Evolutionary conservation across 2,888 invertebrate species (phyloP).

Genomic region (Oasisia sp.): DNA sequence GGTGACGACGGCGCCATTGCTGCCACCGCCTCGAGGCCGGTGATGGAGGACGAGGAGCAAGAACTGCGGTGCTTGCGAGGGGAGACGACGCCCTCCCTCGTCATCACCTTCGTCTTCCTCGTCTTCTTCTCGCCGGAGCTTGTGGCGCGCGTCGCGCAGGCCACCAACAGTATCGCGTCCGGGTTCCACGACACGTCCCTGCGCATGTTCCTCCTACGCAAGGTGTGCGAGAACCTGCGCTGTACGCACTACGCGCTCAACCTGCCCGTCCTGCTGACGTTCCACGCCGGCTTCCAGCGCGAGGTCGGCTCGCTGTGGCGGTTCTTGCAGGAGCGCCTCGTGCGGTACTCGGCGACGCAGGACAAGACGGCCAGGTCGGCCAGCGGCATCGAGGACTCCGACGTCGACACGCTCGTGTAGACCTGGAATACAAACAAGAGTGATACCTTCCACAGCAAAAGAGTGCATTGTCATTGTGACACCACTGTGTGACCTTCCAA

Average conservation of each 20-base stretch:
- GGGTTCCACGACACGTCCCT: not conserved
- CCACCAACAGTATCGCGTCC: not conserved
- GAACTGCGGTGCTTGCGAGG: not conserved
- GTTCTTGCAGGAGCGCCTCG: not conserved
- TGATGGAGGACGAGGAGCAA: not conserved
- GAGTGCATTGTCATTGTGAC: no score
- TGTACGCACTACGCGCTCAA: conserved; percentile 1
- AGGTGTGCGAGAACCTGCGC: conserved; percentile 5
- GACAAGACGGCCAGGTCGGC: not conserved
- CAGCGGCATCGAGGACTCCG: not conserved
- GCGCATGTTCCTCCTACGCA: not conserved
- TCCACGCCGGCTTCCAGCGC: not conserved
- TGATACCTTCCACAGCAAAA: not conserved
- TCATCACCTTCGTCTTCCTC: not conserved
- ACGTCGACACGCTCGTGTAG: not conserved
- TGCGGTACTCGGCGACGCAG: not conserved
- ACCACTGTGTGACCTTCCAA: no score
- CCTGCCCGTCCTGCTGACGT: not conserved
- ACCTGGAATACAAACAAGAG: not conserved
- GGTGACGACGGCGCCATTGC: not conserved
- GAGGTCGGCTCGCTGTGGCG: not conserved
- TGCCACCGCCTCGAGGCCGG: no score
- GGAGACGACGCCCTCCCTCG: not conserved
- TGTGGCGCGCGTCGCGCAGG: not conserved
- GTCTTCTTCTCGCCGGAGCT: not conserved